Evolutionary conservation across 1,140 invertebrate species (phyloP).

Genomic region (Oscheius sp.): DNA sequence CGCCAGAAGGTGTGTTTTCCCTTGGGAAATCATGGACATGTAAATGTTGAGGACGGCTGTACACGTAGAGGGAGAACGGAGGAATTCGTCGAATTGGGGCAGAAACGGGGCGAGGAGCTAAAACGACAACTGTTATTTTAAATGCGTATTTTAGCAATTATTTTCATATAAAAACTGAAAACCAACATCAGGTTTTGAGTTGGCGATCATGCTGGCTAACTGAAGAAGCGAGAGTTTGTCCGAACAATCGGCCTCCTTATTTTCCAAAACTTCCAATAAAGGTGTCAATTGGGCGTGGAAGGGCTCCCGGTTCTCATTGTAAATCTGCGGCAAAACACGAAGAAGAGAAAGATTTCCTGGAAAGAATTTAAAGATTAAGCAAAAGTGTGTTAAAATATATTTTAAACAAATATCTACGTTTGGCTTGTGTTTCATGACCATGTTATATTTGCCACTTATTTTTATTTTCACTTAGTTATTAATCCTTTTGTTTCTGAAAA

Average conservation of each 20-base stretch:
- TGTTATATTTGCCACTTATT: too few species aligned
- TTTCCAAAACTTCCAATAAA: conserved; percentile 72
- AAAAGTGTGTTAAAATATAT: too few species aligned
- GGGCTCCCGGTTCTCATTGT: conserved; percentile 78
- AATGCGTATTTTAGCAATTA: not conserved
- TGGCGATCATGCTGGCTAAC: conserved; percentile 77
- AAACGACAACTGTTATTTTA: conserved; percentile 34
- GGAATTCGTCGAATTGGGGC: conserved; percentile 74
- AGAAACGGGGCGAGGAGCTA: conserved; percentile 74
- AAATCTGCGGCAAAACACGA: conserved; percentile 80
- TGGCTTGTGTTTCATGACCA: too few species aligned
- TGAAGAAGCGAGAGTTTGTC: conserved; percentile 79
- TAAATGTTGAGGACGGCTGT: conserved; percentile 74
- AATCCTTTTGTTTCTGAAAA: too few species aligned
- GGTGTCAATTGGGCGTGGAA: conserved; percentile 79
- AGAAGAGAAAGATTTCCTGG: conserved; percentile 79
- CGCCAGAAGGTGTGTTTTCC: not conserved
- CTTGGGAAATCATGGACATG: conserved; percentile 70
- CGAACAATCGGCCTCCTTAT: conserved; percentile 66
- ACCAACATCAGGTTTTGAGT: conserved; percentile 73
- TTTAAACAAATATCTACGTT: not conserved
- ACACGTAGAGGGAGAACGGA: conserved; percentile 67
- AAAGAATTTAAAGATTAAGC: too few species aligned
- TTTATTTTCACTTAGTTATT: too few species aligned
- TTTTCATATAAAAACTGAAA: conserved; percentile 13